Conservation (phyloP, 2,797 vertebrate genomes). For the Psittacula echo region DNA sequence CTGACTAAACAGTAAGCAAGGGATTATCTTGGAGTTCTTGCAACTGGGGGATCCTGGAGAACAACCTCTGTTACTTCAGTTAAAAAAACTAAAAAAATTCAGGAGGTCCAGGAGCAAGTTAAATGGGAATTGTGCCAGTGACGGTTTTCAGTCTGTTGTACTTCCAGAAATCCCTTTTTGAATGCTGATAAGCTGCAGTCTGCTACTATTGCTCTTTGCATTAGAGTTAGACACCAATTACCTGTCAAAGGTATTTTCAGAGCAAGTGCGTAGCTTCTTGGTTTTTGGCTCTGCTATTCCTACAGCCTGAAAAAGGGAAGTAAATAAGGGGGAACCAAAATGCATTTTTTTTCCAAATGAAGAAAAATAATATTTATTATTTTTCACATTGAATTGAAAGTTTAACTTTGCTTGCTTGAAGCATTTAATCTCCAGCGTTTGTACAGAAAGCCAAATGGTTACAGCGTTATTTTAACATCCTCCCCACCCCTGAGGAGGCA, state of each 20-base stretch:
- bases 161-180: constrained; percentile 4
- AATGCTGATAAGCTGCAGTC: background rate
- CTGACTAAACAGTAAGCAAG: background rate
- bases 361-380: background rate
- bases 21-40: background rate
- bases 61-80: background rate
- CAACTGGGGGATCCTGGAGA: background rate
- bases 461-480: background rate
- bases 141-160: background rate
- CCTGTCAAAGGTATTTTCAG: constrained; percentile 14
- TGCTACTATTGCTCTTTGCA: background rate
- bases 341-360: background rate
- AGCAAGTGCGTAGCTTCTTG: background rate
- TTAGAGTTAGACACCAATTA: background rate
- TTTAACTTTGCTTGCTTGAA: background rate
- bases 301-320: background rate
- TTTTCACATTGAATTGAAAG: background rate
- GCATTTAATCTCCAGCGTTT: background rate
- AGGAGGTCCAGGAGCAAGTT: background rate
- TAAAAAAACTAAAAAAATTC: background rate
- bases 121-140: background rate
- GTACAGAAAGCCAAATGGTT: background rate
- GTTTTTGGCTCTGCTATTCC: background rate
- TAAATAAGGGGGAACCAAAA: background rate
- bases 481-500: rapidly evolving